Base-by-base conservation (phyloP, 2,797 vertebrate genomes). In the Hylomyscus alleni region DNA sequence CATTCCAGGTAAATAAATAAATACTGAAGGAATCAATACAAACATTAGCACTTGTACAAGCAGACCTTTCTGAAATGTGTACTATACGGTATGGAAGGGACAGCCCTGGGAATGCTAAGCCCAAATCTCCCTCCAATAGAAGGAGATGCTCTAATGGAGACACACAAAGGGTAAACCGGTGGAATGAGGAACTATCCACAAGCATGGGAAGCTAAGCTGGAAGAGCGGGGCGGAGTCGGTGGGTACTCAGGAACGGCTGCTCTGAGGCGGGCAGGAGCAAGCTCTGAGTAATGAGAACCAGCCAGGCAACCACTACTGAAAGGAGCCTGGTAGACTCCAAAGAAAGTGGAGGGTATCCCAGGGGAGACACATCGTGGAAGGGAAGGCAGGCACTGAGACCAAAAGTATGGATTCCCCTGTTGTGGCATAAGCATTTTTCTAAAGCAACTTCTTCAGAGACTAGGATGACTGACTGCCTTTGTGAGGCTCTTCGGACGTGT, bases 1-100 rank as follows among this genome's bases (percentile, higher is more conserved):
- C 65, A 91, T 86, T 87, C 83, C 0, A 94, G 69, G 58, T 85
- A 84, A 94, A 78, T 15, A 31, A 92, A 75, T n/a, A 56, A 75
- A 75, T 7, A n/a, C 8, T n/a, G 67, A 37, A 37, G n/a, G 69
- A 34, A 67, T 67, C 34, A 69, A 37, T 20, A 37, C 7, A 37
- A 72, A 11, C 50, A 47, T 75, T 44, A 31, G 88, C 24, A 89
- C n/a, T n/a, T 88, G n/a, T 22, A 76, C 22, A 65, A 19, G 54
- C 15, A 81, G 89, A 75, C 72, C 37, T 88, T 76, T 54, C 54
- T 26, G 34, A 93, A 95, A 54, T 47, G 72, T 19, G 6, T 65
- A 73, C 52, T 56, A 7, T 65, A 73, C 52, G 50, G 52, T 9
- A 31, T 17, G 2, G 69, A 62, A 87, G 75, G 29, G 24, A 52